Evolutionary conservation across 1,140 invertebrate species (phyloP), one percentile per base, ranked within the genome.

Genomic region (Drosophila pectinifera): DNA sequence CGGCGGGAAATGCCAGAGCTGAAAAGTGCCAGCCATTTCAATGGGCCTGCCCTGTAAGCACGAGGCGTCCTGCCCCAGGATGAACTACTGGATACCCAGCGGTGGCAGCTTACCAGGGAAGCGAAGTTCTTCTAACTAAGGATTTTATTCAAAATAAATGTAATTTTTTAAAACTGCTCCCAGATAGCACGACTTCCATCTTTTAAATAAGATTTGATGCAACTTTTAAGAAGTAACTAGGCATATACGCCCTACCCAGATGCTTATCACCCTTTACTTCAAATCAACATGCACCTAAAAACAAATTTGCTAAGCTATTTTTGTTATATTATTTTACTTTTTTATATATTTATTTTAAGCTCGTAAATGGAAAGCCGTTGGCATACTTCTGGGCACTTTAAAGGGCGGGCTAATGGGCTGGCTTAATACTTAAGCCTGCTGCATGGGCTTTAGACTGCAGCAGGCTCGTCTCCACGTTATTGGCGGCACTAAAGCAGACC

Each of bases 11-110:
- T 54, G 75, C 48, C 65, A 13, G 26, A 53, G 62, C 62, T 82
- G 58, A 78, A 85, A 80, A 81, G 38, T 78, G 63, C 45, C 68
- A 41, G 75, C 67, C 61, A 65, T 76, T 88, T 86, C 70, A 82
- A 81, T 81, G 78, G 48, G 58, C 39, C 34, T 18, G 49, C 31
- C 34, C 48, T 38, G 31, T 10, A 31, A n/a, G 18, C n/a, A 22
- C 18, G 20, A 14, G 20, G 22, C 10, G 31, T 5, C 13, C 16
- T 13, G 13, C 0, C 3, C 20, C 11, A 14, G 28, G 28, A 36
- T 34, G 16, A 46, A 70, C 61, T 45, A 34, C 14, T n/a, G 10
- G 28, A 39, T 67, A 55, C 73, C 36, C 16, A 18, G 13, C 6
- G 11, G 8, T 16, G 8, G 14, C 4, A 3, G 14, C 6, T 14